Evolutionary conservation across 2,797 vertebrate genomes (phyloP).

Genomic region (Tolypeutes matacus): DNA sequence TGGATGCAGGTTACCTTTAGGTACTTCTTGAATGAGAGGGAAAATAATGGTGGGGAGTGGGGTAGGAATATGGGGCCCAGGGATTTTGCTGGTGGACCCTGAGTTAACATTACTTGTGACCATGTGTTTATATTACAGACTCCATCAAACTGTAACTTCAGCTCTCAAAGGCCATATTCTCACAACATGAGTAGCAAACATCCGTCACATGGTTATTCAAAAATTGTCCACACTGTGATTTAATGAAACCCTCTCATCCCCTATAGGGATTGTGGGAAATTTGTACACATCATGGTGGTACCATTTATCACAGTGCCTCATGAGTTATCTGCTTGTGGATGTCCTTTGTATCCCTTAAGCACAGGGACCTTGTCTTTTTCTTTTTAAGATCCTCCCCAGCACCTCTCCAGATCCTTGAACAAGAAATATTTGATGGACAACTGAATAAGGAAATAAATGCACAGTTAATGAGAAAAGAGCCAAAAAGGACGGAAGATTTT

Average conservation of each 20-base stretch:
- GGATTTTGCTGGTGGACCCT: not conserved
- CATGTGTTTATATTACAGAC: not conserved
- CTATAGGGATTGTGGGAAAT: not conserved
- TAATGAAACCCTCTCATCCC: not conserved
- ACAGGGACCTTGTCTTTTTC: not conserved
- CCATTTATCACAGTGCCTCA: not conserved
- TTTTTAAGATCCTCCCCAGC: not conserved
- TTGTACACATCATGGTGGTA: not conserved
- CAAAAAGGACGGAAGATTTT: not conserved
- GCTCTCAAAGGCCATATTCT: constrained; percentile 42
- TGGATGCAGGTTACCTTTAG: not conserved
- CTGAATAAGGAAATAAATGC: constrained; percentile 9
- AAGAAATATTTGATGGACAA: constrained; percentile 4
- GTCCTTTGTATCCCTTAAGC: not conserved
- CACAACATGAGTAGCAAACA: not conserved
- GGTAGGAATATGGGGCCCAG: not conserved
- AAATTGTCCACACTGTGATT: not conserved
- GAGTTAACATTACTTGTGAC: constrained; percentile 38
- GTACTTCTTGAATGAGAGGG: not conserved
- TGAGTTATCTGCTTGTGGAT: not conserved
- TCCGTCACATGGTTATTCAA: not conserved
- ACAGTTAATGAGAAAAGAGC: not conserved
- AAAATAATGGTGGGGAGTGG: not conserved
- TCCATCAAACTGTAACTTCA: constrained; percentile 10
- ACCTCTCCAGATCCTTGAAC: not conserved